phyloP scores from a whole-genome alignment of 2,113 vertebrate species.

The Dermatemys mawii region DNA sequence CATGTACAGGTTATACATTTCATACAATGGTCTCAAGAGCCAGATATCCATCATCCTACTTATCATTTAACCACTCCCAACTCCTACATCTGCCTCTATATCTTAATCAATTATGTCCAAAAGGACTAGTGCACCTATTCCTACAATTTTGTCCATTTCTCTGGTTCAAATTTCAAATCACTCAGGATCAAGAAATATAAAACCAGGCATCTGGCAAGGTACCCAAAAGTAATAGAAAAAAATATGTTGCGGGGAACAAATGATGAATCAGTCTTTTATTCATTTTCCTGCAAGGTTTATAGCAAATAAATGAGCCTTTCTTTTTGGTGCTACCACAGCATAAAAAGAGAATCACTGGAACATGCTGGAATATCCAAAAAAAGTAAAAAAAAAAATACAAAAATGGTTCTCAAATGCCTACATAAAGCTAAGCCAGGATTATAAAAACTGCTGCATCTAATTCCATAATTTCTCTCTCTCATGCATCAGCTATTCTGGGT shows the following conservation, averaged over 20 bases:
- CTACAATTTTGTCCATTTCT: constrained; percentile 28
- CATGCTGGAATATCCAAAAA: constrained; percentile 64
- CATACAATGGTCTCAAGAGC: neutral
- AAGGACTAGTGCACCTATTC: neutral
- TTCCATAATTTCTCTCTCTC: constrained; percentile 62
- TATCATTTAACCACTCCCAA: neutral
- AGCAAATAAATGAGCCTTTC: constrained; percentile 64
- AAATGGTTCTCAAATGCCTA: constrained; percentile 56
- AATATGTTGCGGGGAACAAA: constrained; percentile 54
- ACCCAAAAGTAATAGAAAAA: constrained; percentile 50
- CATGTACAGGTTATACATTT: neutral
- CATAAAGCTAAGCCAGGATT: constrained; percentile 67
- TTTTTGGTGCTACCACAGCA: constrained; percentile 72
- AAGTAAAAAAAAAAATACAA: constrained; percentile 65
- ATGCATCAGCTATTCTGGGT: constrained; percentile 67
- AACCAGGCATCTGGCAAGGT: constrained; percentile 23
- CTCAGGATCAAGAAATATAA: constrained; percentile 51
- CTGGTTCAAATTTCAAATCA: constrained; percentile 56
- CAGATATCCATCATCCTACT: neutral
- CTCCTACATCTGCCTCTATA: neutral
- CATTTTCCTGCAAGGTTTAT: constrained; percentile 66
- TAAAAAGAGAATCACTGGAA: constrained; percentile 66
- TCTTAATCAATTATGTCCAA: constrained; percentile 17
- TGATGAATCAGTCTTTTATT: constrained; percentile 68
- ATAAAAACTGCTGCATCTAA: constrained; percentile 61